Evolutionary conservation across 2,888 invertebrate genomes (phyloP).

Genomic region (Drosophila borborema): DNA sequence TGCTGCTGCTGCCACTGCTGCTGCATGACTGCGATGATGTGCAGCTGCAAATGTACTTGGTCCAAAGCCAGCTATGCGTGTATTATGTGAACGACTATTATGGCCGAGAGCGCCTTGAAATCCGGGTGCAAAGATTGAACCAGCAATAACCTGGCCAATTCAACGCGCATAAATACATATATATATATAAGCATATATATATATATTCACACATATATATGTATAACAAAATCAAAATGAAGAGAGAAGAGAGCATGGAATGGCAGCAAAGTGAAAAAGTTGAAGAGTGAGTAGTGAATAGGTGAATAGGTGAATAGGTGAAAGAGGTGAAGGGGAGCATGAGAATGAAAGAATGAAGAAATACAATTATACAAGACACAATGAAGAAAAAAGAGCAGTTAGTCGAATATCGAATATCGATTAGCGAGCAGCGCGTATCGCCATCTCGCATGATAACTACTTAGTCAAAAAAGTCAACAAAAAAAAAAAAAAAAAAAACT

Average conservation of each 20-base stretch:
- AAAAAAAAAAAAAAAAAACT: conserved; percentile 5
- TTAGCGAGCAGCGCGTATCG: conserved; percentile 25
- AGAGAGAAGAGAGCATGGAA: conserved; percentile 7
- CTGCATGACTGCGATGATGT: conserved; percentile 58
- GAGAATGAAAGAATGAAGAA: conserved; percentile 60
- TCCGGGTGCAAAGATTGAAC: conserved; percentile 84
- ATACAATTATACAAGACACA: conserved; percentile 68
- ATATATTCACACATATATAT: background rate
- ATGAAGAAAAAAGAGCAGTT: conserved; percentile 58
- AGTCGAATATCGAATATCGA: conserved; percentile 48
- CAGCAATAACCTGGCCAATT: conserved; percentile 81
- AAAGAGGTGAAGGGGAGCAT: background rate
- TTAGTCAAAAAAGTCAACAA: conserved; percentile 13
- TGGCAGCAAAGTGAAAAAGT: background rate
- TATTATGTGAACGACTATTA: conserved; percentile 82
- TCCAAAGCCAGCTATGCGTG: conserved; percentile 67
- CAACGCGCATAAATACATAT: conserved; percentile 24
- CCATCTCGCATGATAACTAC: conserved; percentile 35
- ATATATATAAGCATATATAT: background rate
- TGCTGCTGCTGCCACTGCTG: conserved; percentile 44
- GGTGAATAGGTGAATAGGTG: background rate
- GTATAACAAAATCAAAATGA: conserved; percentile 21
- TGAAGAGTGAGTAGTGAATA: background rate
- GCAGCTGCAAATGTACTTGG: conserved; percentile 43
- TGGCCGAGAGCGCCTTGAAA: conserved; percentile 83